Conservation (phyloP, 1,140 invertebrate species). For the Drepana arcuata region DNA sequence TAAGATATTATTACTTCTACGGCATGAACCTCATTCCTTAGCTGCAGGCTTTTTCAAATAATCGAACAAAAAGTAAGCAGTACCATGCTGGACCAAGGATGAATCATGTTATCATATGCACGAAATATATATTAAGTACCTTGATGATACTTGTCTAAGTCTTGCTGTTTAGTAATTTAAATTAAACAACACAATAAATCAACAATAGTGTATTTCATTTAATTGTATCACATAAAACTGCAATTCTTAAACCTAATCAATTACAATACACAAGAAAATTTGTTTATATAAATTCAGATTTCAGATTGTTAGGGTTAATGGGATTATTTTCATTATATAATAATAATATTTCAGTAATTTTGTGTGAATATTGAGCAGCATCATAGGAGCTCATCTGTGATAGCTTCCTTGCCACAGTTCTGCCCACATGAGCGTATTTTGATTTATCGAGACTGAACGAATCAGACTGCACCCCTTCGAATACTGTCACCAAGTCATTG, state of each 20-base stretch:
- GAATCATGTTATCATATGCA: no score
- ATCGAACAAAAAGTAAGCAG: no score
- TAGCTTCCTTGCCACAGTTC: conserved; percentile 33
- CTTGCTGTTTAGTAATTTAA: no score
- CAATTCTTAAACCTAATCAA: conserved; percentile 3
- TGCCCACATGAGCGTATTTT: conserved; percentile 35
- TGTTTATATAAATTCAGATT: conserved; percentile 12
- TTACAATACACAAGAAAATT: background rate
- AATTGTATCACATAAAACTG: no score
- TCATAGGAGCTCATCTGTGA: conserved; percentile 43
- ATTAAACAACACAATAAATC: no score
- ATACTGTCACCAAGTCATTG: conserved; percentile 34
- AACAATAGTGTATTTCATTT: no score
- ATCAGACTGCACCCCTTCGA: conserved; percentile 47
- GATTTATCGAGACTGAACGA: conserved; percentile 36
- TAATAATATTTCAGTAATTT: conserved; percentile 47
- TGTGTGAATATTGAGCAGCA: conserved; percentile 31
- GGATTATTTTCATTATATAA: conserved; percentile 47
- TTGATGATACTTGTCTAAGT: no score
- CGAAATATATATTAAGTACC: no score
- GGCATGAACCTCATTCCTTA: no score
- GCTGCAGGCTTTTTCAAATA: no score
- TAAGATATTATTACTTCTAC: no score
- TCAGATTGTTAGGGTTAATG: conserved; percentile 50
- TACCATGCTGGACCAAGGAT: no score